Percentiles rank a stretch among this genome's conserved stretches.
These are phyloP conservation scores for Microtus richardsoni DNA, from an alignment of 2,113 vertebrate species.

Conservation along the genomic window DNA sequence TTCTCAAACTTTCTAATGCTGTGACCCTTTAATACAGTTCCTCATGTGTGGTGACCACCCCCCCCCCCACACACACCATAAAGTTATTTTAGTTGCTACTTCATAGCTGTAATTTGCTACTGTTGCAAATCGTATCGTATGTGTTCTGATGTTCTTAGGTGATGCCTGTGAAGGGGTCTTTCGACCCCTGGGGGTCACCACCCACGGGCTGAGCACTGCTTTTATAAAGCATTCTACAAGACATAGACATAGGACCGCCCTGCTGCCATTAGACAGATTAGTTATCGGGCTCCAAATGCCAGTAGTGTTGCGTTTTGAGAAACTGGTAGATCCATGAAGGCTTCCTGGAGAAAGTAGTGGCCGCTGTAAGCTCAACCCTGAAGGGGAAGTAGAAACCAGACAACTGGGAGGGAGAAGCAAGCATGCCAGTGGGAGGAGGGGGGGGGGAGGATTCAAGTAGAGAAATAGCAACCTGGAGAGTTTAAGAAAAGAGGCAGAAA, in stretches of 20 bases:
- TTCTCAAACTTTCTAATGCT: not conserved
- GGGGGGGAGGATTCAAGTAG: not conserved
- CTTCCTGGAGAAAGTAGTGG: not conserved
- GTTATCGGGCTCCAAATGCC: not conserved
- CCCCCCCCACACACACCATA: not conserved
- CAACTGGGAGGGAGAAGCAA: not conserved
- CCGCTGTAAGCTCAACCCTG: not conserved
- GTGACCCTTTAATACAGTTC: not conserved
- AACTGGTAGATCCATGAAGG: not conserved
- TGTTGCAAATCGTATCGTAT: not conserved
- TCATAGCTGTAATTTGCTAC: not conserved
- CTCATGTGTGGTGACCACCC: not conserved
- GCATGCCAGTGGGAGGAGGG: accelerated
- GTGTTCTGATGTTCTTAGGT: not conserved
- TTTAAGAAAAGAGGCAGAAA: not conserved
- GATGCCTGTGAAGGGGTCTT: not conserved
- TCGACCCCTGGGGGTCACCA: not conserved
- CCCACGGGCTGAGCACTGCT: not conserved
- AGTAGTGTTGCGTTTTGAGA: not conserved
- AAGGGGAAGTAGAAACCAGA: not conserved
- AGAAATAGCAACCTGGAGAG: not conserved
- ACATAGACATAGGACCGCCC: not conserved
- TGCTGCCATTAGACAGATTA: not conserved
- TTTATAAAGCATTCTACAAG: no score
- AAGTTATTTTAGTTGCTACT: not conserved